These are phyloP conservation scores for Agonopterix alstromeriana DNA, from an alignment of 2,888 invertebrate species.

Conservation along the genomic window DNA sequence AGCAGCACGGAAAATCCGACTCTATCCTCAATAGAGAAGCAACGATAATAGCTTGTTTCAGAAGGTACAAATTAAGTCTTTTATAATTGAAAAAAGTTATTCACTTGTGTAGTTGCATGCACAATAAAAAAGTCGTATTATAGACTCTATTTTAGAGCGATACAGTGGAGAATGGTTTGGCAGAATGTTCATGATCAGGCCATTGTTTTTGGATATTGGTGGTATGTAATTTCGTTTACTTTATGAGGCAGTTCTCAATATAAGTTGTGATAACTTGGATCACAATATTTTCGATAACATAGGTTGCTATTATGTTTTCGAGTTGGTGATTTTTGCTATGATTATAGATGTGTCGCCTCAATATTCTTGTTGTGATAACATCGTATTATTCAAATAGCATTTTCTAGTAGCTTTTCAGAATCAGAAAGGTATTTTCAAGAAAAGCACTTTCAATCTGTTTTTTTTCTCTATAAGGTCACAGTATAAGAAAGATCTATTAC, in stretches of 20 bases:
- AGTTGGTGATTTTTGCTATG: too few species aligned
- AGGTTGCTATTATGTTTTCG: too few species aligned
- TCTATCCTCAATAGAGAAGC: conserved; percentile 9
- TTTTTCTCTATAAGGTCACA: too few species aligned
- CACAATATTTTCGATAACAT: conserved; percentile 28
- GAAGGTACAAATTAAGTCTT: conserved; percentile 52
- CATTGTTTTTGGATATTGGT: conserved; percentile 69
- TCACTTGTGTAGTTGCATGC: conserved; percentile 67
- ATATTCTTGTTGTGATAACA: too few species aligned
- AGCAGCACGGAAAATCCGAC: conserved; percentile 17
- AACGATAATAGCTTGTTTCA: not conserved
- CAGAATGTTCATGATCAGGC: conserved; percentile 31
- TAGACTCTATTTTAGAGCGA: conserved; percentile 25
- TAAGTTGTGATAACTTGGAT: conserved; percentile 50
- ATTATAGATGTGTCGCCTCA: too few species aligned
- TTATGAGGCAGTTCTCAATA: conserved; percentile 59
- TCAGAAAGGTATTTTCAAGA: too few species aligned
- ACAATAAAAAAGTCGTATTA: conserved; percentile 26
- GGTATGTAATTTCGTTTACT: conserved; percentile 62
- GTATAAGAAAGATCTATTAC: too few species aligned
- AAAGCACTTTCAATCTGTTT: too few species aligned
- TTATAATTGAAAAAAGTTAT: conserved; percentile 68
- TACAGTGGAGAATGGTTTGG: conserved; percentile 31
- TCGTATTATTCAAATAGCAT: too few species aligned
- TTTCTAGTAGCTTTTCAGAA: too few species aligned